Evolutionary conservation across 2,113 vertebrate genomes (phyloP), one percentile per base, ranked within the genome.

Genomic region (Laterallus jamaicensis): DNA sequence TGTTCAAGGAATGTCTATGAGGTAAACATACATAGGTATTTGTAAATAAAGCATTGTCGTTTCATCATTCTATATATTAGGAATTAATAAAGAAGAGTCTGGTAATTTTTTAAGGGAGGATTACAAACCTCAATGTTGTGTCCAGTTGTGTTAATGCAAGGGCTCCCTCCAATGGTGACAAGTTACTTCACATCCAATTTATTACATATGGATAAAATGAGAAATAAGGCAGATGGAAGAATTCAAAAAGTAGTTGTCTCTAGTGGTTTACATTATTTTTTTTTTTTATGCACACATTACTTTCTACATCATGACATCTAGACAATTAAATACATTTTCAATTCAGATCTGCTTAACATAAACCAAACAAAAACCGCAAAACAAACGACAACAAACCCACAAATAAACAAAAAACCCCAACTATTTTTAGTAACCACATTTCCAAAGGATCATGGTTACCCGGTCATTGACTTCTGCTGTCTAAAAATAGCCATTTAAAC

Each of bases 81-180:
- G 15, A 82, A 89, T 70, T 70, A 35, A 22, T 58, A 60, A 73
- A 66, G 6, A 62, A 50, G 28, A 19, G 15, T 68, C 49, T 8
- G 5, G 26, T 20, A 39, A 42, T 63, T 75, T 85, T 80, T 88
- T 32, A 68, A 73, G 4, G 10, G 15, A 59, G 14, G 31, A 40
- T 32, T 60, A 70, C 16, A 66, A 58, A 69, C 7, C 5, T 81
- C 44, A 67, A 2, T 26, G 4, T 39, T 47, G 9, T 37, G n/a
- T 17, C 37, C 26, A n/a, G 10, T 19, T 96, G 67, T 85, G 37
- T 79, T 67, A 84, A 29, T 89, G 82, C 80, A 88, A 92, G 80
- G 40, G 92, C 92, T 92, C 92, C 88, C 93, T 94, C 94, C 75
- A 39, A 93, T 89, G 93, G 90, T 3, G 12, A 78, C 29, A 96